These are phyloP conservation scores for Eupelmus urozonus DNA, from an alignment of 2,888 invertebrate species.

Conservation along the genomic window DNA sequence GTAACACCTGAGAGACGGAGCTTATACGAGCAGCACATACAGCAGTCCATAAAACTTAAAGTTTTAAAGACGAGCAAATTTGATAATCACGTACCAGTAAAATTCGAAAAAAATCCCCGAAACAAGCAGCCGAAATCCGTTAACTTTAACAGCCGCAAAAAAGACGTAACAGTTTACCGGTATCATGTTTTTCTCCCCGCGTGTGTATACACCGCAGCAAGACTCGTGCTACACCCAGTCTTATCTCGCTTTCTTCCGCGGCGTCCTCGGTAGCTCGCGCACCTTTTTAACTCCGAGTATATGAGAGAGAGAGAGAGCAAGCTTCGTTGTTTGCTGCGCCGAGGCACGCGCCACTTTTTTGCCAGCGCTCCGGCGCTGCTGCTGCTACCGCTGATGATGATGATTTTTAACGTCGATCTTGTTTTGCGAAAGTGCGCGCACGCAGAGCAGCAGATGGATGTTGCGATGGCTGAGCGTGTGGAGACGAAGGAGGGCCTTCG, in stretches of 20 bases:
- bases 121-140: conserved; percentile 26
- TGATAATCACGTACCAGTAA: conserved; percentile 37
- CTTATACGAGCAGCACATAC: conserved; percentile 17
- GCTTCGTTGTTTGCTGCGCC: conserved; percentile 3
- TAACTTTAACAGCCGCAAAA: conserved; percentile 35
- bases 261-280: not conserved
- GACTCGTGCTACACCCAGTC: conserved; percentile 39
- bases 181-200: not conserved
- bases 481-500: not conserved
- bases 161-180: not conserved
- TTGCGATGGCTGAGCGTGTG: not conserved
- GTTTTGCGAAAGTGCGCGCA: conserved; percentile 50
- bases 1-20: conserved; percentile 29
- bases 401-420: conserved; percentile 43
- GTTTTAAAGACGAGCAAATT: conserved; percentile 53
- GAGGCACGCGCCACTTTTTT: conserved; percentile 60
- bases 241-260: conserved; percentile 44
- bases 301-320: not conserved
- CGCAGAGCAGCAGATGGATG: conserved; percentile 20
- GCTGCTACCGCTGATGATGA: not conserved
- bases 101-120: not conserved
- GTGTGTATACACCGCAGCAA: not conserved
- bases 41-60: conserved; percentile 13
- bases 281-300: conserved; percentile 1
- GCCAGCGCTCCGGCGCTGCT: not conserved